Evolutionary conservation across 2,797 vertebrate genomes (phyloP).

Genomic region (Oreonectes daqikongensis): DNA sequence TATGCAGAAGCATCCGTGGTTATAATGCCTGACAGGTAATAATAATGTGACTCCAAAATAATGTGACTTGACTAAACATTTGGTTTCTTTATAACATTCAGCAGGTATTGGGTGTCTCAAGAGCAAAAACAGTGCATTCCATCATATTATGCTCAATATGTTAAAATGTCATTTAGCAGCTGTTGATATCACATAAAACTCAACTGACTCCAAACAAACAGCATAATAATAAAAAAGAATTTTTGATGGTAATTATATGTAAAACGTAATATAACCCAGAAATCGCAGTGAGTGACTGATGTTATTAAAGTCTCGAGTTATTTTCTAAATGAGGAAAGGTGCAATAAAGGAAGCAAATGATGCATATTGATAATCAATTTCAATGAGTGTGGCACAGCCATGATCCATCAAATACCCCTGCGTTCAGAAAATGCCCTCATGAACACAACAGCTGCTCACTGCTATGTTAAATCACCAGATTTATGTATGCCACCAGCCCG

Average conservation of each 20-base stretch:
- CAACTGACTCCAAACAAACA: slow-evolving; percentile 34
- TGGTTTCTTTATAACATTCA: background rate
- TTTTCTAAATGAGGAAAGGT: slow-evolving; percentile 54
- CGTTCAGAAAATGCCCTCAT: slow-evolving; percentile 49
- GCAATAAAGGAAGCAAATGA: slow-evolving; percentile 63
- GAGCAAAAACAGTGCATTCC: background rate
- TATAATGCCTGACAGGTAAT: background rate
- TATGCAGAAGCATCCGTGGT: background rate
- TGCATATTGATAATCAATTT: slow-evolving; percentile 62
- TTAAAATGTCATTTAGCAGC: slow-evolving; percentile 7
- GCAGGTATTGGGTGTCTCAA: background rate
- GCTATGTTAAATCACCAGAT: slow-evolving; percentile 52
- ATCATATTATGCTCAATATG: background rate
- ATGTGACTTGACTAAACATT: slow-evolving; percentile 31
- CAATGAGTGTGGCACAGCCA: slow-evolving; percentile 49
- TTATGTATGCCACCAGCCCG: slow-evolving; percentile 43
- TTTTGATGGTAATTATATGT: slow-evolving; percentile 39
- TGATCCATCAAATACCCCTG: slow-evolving; percentile 53
- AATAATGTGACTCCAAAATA: no score
- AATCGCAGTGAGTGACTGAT: slow-evolving; percentile 46
- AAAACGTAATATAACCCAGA: slow-evolving; percentile 40
- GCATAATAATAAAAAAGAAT: slow-evolving; percentile 44
- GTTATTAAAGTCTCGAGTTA: slow-evolving; percentile 54
- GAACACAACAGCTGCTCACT: slow-evolving; percentile 58
- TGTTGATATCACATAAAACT: slow-evolving; percentile 24